Evolutionary conservation across 2,113 vertebrate genomes (phyloP), one percentile per base, ranked within the genome.

Genomic region (Erythrolamprus reginae): DNA sequence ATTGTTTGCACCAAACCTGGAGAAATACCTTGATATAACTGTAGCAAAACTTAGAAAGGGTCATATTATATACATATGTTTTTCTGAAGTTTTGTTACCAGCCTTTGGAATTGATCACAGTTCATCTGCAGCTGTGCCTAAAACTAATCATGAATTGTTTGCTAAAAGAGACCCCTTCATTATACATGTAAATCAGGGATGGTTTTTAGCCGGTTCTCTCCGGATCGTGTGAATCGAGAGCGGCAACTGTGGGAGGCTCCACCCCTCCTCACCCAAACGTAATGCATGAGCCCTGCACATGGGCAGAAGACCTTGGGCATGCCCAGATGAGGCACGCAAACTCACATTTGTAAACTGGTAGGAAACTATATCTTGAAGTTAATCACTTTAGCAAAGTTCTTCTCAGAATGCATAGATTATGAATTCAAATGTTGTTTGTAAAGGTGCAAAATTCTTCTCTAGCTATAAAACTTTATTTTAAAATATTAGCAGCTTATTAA

Each of bases 401-500:
- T 42, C 17, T 77, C 33, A 77, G 2, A 77, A 77, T 77, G 19
- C 9, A 10, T 24, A 26, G 23, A 45, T n/a, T 10, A 58, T 61
- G 42, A 52, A 24, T 33, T 58, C 51, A 28, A 85, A 15, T 26
- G 15, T 58, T 24, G 13, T 56, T 58, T 2, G 6, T 26, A 50
- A 50, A 50, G n/a, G 52, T 82, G 23, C 47, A 47, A 42, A 48
- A 21, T 84, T 13, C 33, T 48, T 33, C 28, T 70, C 84, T 23
- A 58, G 6, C 5, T 58, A 13, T 51, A 84, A 50, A 84, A 89
- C 1, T 26, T 10, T 89, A 53, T 26, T 89, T 65, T 70, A 65
- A 58, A 33, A n/a, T 86, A 28, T 8, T 86, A 23, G 12, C 48
- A 92, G 88, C 90, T 86, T 91, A 92, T 84, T 93, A 84, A 1